phyloP scores from a whole-genome alignment of 1,140 invertebrate species.

The Bombus superbus region DNA sequence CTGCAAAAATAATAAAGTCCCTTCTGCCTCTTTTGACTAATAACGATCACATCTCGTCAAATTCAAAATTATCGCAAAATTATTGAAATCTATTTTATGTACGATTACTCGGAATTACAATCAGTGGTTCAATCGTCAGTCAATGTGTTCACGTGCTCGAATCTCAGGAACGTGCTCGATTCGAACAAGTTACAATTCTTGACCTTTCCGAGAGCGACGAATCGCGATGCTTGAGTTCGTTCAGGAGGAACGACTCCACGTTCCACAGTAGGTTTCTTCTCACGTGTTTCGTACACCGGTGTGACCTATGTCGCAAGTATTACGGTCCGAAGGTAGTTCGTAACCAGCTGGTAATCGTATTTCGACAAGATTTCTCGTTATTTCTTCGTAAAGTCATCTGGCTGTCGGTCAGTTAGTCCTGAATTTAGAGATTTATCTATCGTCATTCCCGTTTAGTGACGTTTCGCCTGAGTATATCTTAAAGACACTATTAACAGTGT shows the following conservation, averaged over 20 bases:
- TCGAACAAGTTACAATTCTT: conserved; percentile 52
- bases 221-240: conserved; percentile 69
- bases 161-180: neutral
- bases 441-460: too few relatives aligned
- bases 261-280: conserved; percentile 65
- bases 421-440: too few relatives aligned
- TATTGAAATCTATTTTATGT: neutral
- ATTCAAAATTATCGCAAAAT: neutral
- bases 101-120: too few relatives aligned
- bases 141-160: too few relatives aligned
- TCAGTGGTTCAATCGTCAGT: too few relatives aligned
- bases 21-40: too few relatives aligned
- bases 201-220: conserved; percentile 65
- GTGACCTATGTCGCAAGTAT: conserved; percentile 73
- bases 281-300: conserved; percentile 64
- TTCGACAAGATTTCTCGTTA: conserved; percentile 31
- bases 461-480: too few relatives aligned
- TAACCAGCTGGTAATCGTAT: conserved; percentile 34
- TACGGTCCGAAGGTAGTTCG: neutral
- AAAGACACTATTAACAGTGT: too few relatives aligned
- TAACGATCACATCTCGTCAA: neutral
- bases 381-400: neutral
- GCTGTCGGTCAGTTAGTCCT: too few relatives aligned
- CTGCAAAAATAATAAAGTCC: too few relatives aligned
- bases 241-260: conserved; percentile 56